Evolutionary conservation across 2,113 vertebrate genomes (phyloP).

Genomic region (Cryptomyrus ogoouensis): DNA sequence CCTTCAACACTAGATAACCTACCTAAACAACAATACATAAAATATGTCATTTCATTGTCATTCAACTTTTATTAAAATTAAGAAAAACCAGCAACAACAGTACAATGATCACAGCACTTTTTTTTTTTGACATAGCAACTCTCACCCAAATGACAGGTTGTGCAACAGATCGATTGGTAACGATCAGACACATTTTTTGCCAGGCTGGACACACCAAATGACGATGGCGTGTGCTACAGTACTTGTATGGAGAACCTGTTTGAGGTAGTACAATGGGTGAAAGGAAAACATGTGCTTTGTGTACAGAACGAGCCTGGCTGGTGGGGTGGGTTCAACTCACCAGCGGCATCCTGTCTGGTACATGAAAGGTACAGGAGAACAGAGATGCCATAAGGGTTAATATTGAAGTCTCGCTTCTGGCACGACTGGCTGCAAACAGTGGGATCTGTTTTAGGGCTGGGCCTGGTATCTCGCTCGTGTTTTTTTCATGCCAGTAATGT

Average conservation of each 20-base stretch:
- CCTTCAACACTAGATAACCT: background rate
- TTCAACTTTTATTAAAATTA: background rate
- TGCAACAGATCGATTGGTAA: background rate
- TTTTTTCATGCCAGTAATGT: background rate
- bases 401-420: background rate
- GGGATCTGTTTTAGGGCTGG: background rate
- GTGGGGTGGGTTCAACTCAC: slow-evolving; percentile 27
- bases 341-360: slow-evolving; percentile 21
- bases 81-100: background rate
- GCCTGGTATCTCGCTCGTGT: background rate
- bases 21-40: background rate
- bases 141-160: background rate
- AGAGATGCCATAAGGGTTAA: background rate
- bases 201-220: background rate
- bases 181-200: background rate
- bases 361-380: slow-evolving; percentile 36
- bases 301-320: slow-evolving; percentile 19
- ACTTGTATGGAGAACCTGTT: background rate
- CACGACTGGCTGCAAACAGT: background rate
- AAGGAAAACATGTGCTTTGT: background rate
- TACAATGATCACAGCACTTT: background rate
- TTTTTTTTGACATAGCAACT: background rate
- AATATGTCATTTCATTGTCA: background rate
- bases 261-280: background rate
- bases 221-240: background rate